Percentiles rank a stretch among this genome's conserved stretches.
phyloP scores from a whole-genome alignment of 1,140 invertebrate genomes.

The Drosophila fuyamai region DNA sequence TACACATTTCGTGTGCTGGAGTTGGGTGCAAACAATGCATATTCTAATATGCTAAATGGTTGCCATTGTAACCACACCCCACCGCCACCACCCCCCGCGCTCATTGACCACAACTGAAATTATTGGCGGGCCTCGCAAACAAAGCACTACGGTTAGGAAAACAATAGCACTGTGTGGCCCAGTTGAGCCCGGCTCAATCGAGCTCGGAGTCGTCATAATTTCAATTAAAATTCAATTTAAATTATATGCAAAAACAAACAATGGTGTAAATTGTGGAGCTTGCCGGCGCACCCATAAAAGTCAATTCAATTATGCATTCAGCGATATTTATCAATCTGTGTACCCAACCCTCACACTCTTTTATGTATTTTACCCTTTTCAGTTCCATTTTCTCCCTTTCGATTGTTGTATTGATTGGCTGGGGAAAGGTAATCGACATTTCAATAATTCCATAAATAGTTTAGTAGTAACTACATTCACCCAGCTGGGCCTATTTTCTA shows the following conservation, averaged over 20 bases:
- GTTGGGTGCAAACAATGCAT: conserved; percentile 60
- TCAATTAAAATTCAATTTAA: conserved; percentile 82
- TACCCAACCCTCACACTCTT: neutral
- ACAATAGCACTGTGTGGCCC: conserved; percentile 56
- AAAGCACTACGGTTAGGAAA: conserved; percentile 45
- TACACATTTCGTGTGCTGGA: conserved; percentile 16
- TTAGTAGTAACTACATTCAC: conserved; percentile 18
- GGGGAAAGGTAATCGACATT: conserved; percentile 55
- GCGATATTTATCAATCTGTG: conserved; percentile 46
- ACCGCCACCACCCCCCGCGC: neutral
- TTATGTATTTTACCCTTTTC: neutral
- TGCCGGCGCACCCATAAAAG: conserved; percentile 43
- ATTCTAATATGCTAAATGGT: conserved; percentile 65
- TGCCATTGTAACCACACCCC: conserved; percentile 30
- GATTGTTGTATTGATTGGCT: conserved; percentile 50
- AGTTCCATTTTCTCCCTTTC: conserved; percentile 2
- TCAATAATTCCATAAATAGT: conserved; percentile 65
- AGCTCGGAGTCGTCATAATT: conserved; percentile 57
- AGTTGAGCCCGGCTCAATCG: conserved; percentile 26
- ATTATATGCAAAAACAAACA: conserved; percentile 77
- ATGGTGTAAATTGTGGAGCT: conserved; percentile 61
- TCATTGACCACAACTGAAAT: conserved; percentile 27
- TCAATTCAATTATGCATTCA: conserved; percentile 57
- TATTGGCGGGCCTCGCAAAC: conserved; percentile 42
- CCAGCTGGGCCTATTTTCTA: conserved; percentile 4